Conservation (phyloP, 2,888 invertebrate species). For the Cephus rjabovi region DNA sequence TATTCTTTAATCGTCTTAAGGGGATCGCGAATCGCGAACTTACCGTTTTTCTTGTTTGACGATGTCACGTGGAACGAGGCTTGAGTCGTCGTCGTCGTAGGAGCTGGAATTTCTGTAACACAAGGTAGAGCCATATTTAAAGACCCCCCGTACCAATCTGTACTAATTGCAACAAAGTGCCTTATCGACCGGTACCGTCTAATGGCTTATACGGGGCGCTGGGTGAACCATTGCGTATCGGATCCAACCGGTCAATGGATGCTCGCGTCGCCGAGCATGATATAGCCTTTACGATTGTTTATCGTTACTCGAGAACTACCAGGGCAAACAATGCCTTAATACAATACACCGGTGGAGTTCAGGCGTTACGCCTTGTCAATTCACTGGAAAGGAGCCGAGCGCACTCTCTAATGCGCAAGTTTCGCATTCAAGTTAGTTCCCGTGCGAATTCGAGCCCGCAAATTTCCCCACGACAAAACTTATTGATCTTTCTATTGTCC, state of each 20-base stretch:
- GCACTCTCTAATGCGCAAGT: not conserved
- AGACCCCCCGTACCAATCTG: not conserved
- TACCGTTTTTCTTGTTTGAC: slow-evolving; percentile 76
- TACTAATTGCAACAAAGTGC: not conserved
- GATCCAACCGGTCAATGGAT: not conserved
- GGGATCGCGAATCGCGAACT: slow-evolving; percentile 23
- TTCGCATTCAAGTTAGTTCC: not conserved
- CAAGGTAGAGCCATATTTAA: slow-evolving; percentile 15
- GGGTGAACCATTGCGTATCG: not conserved
- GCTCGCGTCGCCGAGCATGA: not conserved
- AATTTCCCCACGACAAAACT: not conserved
- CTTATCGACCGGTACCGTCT: not conserved
- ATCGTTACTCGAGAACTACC: not conserved
- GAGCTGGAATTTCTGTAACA: slow-evolving; percentile 84
- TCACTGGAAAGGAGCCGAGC: not conserved
- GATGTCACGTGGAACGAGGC: slow-evolving; percentile 71
- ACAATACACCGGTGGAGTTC: not conserved
- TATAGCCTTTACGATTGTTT: not conserved
- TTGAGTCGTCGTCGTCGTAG: slow-evolving; percentile 78
- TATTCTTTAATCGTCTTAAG: not conserved
- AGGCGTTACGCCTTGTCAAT: not conserved
- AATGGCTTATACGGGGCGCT: not conserved
- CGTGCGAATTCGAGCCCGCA: not conserved
- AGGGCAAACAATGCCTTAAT: not conserved
- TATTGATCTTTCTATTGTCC: not conserved